phyloP scores from a whole-genome alignment of 2,888 invertebrate genomes.

The Rhodophaea formosa region DNA sequence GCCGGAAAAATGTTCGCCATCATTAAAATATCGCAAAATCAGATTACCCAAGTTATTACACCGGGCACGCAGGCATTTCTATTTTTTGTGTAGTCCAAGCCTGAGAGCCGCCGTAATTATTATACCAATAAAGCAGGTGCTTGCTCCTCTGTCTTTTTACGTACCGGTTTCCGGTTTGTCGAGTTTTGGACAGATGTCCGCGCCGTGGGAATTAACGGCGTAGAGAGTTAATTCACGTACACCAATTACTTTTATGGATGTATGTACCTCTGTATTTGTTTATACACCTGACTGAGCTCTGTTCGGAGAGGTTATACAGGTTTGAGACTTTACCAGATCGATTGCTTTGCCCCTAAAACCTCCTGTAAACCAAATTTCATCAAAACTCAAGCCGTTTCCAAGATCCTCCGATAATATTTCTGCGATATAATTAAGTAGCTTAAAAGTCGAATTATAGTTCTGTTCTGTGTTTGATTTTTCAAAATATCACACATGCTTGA shows the following conservation, averaged over 20 bases:
- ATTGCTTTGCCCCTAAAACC: too few relatives aligned
- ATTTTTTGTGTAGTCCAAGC: not conserved
- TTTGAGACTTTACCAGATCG: too few relatives aligned
- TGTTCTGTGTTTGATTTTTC: too few relatives aligned
- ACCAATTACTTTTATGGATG: conserved; percentile 26
- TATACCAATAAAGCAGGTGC: conserved; percentile 42
- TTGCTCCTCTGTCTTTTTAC: conserved; percentile 41
- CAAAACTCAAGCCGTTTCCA: too few relatives aligned
- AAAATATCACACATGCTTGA: too few relatives aligned
- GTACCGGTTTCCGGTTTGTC: conserved; percentile 67
- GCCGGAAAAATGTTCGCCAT: not conserved
- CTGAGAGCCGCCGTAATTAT: conserved; percentile 7
- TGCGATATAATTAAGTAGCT: too few relatives aligned
- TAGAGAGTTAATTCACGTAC: conserved; percentile 31
- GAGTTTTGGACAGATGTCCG: conserved; percentile 67
- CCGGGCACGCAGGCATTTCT: conserved; percentile 1
- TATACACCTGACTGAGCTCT: too few relatives aligned
- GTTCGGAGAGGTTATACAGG: too few relatives aligned
- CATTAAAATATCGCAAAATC: conserved; percentile 1
- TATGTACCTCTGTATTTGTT: not conserved
- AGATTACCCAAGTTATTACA: not conserved
- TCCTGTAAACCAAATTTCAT: too few relatives aligned
- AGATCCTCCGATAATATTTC: too few relatives aligned
- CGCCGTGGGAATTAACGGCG: conserved; percentile 72
- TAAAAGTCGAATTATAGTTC: too few relatives aligned